Base-by-base conservation (phyloP, 2,888 invertebrate species). In the Marronus borbonicus region DNA sequence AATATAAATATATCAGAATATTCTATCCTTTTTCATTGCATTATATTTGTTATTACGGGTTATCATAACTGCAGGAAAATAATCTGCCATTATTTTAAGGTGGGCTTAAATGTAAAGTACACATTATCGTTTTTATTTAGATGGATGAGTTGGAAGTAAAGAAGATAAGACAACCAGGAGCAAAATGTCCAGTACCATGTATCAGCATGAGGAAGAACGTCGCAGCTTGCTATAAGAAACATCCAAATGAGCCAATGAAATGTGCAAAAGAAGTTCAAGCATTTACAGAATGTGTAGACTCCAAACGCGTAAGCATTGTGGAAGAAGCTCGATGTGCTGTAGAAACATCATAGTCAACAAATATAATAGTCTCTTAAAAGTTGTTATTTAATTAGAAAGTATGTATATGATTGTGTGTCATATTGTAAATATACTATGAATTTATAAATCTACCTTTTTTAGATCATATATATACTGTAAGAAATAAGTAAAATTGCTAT, bases 221-320 rank as follows among this genome's bases (percentile, higher is more conserved):
- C 12, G 87, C 92, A 77, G 89, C 91, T 80, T 93, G 93, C 84
- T 93, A 92, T 83, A 90, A 90, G 82, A 87, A 90, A 4, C 85
- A 93, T 89, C 90, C 91, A 4, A 90, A 89, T 68, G 91, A 92
- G 85, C 90, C 91, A 14, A 88, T 93, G 78, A 90, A 89, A 79
- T 93, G 93, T 87, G 89, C 92, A 1, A 90, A 89, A 80, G 89
- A 92, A 83, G 93, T 93, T 0, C 88, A 91, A 83, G 90, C 90
- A 79, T 93, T 93, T 86, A 90, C 90, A 72, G 89, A 90, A 82
- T 93, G 93, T 83, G 92, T 93, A 17, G 92, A 91, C 85, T 85
- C 89, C 82, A 90, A 90, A 82, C 90, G 92, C 78, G 87, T 90
- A n/a, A 85, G 86, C 7, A 84, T 89, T 75, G 87, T 90, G 79